Evolutionary conservation across 2,888 invertebrate species (phyloP).

Genomic region (Cephalotes varians): DNA sequence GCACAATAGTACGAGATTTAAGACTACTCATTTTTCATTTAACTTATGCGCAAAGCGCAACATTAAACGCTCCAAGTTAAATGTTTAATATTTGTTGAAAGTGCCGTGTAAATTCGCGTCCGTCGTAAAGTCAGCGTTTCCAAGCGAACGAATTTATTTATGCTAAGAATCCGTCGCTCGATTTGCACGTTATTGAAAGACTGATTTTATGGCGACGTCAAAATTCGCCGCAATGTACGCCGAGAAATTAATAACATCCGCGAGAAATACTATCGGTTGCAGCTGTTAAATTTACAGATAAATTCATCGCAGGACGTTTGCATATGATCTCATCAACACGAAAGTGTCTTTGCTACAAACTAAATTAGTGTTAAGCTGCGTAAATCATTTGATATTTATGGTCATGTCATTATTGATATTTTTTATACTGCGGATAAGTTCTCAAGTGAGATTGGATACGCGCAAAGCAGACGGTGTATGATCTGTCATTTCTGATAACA

Average conservation of each 20-base stretch:
- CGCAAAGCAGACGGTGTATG: background rate
- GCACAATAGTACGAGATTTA: slow-evolving; percentile 29
- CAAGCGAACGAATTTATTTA: slow-evolving; percentile 24
- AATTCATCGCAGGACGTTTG: background rate
- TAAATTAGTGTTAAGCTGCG: background rate
- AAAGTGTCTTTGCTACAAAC: background rate
- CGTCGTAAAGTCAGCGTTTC: slow-evolving; percentile 24
- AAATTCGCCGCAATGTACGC: slow-evolving; percentile 20
- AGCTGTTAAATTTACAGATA: slow-evolving; percentile 45
- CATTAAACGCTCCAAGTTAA: slow-evolving; percentile 34
- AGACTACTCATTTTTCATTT: slow-evolving; percentile 21
- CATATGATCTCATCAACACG: slow-evolving; percentile 1
- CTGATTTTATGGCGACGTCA: slow-evolving; percentile 29
- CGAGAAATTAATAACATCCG: slow-evolving; percentile 55
- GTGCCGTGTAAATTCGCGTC: slow-evolving; percentile 17
- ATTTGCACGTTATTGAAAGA: slow-evolving; percentile 31
- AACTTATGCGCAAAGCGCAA: slow-evolving; percentile 1
- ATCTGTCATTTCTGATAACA: background rate
- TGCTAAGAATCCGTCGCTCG: slow-evolving; percentile 13
- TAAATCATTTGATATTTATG: slow-evolving; percentile 4
- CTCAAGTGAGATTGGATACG: background rate
- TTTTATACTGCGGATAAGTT: background rate
- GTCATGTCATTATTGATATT: background rate
- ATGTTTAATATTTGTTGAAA: slow-evolving; percentile 23
- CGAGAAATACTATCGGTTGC: background rate